phyloP scores from a whole-genome alignment of 2,888 invertebrate species.

The Macrostomum cliftonense region DNA sequence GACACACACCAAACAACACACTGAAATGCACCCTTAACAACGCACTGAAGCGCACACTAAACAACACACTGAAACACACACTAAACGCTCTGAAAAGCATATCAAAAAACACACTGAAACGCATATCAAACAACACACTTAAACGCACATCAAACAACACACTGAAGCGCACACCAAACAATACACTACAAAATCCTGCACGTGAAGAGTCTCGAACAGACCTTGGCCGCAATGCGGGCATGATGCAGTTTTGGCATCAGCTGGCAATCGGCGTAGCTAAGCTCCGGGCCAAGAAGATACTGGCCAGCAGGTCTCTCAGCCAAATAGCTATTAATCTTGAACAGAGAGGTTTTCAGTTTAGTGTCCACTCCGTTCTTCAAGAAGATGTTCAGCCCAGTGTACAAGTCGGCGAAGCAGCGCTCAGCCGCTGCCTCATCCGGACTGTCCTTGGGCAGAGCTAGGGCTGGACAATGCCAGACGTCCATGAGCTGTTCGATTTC shows the following conservation, averaged over 20 bases:
- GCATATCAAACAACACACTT: too few species aligned
- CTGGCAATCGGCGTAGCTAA: constrained; percentile 98
- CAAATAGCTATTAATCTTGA: constrained; percentile 41
- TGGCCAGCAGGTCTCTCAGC: constrained; percentile 46
- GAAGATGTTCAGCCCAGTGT: constrained; percentile 45
- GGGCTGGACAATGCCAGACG: constrained; percentile 25
- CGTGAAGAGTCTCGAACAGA: too few species aligned
- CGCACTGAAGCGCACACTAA: too few species aligned
- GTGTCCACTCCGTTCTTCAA: constrained; percentile 40
- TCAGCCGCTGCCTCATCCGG: constrained; percentile 34
- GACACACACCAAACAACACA: too few species aligned
- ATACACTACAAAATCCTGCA: too few species aligned
- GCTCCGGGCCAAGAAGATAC: constrained; percentile 83
- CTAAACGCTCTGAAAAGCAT: too few species aligned
- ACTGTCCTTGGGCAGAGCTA: constrained; percentile 15
- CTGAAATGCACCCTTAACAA: too few species aligned
- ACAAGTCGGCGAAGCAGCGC: constrained; percentile 73
- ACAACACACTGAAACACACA: too few species aligned
- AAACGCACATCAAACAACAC: too few species aligned
- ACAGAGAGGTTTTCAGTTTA: constrained; percentile 19
- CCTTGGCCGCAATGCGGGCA: constrained; percentile 61
- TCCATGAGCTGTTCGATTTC: constrained; percentile 32
- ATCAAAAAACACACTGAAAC: too few species aligned
- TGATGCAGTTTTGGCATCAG: constrained; percentile 94
- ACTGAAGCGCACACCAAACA: too few species aligned